These are phyloP conservation scores for Chaetorhynchus papuensis DNA, from an alignment of 2,113 vertebrate species.

Conservation along the genomic window DNA sequence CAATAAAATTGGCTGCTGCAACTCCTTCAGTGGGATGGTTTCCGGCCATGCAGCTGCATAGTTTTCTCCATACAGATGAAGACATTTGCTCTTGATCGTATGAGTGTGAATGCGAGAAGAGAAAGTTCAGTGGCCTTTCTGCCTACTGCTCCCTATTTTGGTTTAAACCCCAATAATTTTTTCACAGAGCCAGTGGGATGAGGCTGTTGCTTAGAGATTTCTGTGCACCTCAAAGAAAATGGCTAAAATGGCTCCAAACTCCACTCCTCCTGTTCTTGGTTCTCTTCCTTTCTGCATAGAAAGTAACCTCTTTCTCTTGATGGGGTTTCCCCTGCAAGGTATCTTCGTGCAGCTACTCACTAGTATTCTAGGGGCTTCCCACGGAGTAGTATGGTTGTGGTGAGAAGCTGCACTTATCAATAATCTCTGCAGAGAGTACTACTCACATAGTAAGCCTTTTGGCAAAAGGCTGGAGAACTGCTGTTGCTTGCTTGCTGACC, in stretches of 20 bases:
- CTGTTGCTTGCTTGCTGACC: background rate
- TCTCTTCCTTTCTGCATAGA: background rate
- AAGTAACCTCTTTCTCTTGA: background rate
- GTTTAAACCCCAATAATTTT: background rate
- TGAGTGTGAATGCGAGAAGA: background rate
- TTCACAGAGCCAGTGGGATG: background rate
- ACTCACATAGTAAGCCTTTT: background rate
- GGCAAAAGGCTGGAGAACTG: background rate
- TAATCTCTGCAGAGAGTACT: background rate
- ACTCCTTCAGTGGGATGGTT: background rate
- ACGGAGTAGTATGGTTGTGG: background rate
- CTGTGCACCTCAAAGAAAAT: background rate
- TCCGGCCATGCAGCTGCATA: background rate
- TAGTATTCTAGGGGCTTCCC: background rate
- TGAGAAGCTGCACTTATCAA: background rate
- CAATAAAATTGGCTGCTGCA: background rate
- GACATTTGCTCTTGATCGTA: accelerated
- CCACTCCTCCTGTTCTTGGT: background rate
- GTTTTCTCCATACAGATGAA: background rate
- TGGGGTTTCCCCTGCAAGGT: background rate
- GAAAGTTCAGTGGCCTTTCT: background rate
- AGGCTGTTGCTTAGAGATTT: background rate
- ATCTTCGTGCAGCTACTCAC: background rate
- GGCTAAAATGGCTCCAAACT: background rate
- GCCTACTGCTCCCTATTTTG: background rate